Percentiles rank a stretch among this genome's conserved stretches.
These are phyloP conservation scores for Tinea pellionella DNA, from an alignment of 2,888 invertebrate genomes.

Conservation along the genomic window DNA sequence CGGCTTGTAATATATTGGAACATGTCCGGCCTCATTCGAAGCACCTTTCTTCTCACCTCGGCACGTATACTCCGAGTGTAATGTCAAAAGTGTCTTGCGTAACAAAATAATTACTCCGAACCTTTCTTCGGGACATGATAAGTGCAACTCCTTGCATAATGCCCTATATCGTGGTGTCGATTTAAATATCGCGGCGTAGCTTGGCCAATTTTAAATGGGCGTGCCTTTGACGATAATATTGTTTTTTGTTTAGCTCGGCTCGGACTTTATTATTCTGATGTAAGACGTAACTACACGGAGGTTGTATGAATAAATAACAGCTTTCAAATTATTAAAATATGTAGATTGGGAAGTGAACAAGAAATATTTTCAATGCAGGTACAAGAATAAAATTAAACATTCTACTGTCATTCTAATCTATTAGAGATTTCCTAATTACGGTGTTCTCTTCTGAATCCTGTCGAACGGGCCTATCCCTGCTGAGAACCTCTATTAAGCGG, in stretches of 20 bases:
- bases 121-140: conserved; percentile 21
- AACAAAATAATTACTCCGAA: conserved; percentile 22
- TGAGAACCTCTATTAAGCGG: conserved; percentile 14
- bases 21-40: conserved; percentile 15
- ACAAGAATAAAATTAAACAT: not conserved
- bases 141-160: conserved; percentile 22
- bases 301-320: not conserved
- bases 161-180: conserved; percentile 19
- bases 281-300: not conserved
- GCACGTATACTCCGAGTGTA: conserved; percentile 14
- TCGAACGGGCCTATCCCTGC: conserved; percentile 18
- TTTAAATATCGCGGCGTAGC: conserved; percentile 15
- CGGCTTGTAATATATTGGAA: conserved; percentile 16
- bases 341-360: not conserved
- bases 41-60: conserved; percentile 18
- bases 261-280: not conserved
- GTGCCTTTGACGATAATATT: conserved; percentile 1
- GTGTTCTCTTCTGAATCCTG: not conserved
- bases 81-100: conserved; percentile 22
- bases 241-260: conserved; percentile 8
- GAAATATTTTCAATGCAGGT: not conserved
- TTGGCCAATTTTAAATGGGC: conserved; percentile 9
- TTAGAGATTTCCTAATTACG: conserved; percentile 1
- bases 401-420: not conserved
- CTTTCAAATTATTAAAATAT: not conserved